Base-by-base conservation (phyloP, 2,113 vertebrate species). In the Nycticorax nycticorax region DNA sequence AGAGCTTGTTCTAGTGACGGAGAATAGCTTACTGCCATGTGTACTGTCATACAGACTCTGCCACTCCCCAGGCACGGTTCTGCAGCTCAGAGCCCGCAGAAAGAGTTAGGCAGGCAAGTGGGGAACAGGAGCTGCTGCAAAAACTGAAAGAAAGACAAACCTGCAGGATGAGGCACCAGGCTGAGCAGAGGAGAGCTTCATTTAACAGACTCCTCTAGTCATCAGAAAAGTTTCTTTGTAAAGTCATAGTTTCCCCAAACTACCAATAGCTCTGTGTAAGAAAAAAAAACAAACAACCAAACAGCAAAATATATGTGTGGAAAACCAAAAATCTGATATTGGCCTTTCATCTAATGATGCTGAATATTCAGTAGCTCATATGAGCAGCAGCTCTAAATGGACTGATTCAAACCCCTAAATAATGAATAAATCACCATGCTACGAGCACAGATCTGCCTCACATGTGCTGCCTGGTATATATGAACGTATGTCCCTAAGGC, bases 31-130 rank as follows among this genome's bases (percentile, higher is more conserved):
- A 28, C 10, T 82, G 39, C 26, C 66, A 14, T 35, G 30, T 52
- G 55, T 37, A 3, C 12, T 78, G 68, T 64, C 68, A 59, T 10
- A 63, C 8, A 43, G 0, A 0, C 8, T 59, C 60, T 75, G 30
- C 14, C 64, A 24, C 28, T 69, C 20, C 9, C 9, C 7, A 2
- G 45, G 2, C 26, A 48, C 0, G 0, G 6, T 24, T 90, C 57
- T 76, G 60, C 41, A 85, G 48, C 50, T 76, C 76, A 47, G 41
- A 75, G 63, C 30, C 41, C 7, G 3, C 0, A 1, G 39, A 56
- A n/a, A 64, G 23, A 18, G 26, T 10, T 22, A 73, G 37, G 39
- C 22, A 52, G 41, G 43, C 32, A 79, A 91, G 37, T 6, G 26
- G 23, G 59, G 18, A 80, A 55, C 18, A 50, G 50, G 26, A 83